Evolutionary conservation across 2,113 vertebrate genomes (phyloP).

Genomic region (Penelope pileata): DNA sequence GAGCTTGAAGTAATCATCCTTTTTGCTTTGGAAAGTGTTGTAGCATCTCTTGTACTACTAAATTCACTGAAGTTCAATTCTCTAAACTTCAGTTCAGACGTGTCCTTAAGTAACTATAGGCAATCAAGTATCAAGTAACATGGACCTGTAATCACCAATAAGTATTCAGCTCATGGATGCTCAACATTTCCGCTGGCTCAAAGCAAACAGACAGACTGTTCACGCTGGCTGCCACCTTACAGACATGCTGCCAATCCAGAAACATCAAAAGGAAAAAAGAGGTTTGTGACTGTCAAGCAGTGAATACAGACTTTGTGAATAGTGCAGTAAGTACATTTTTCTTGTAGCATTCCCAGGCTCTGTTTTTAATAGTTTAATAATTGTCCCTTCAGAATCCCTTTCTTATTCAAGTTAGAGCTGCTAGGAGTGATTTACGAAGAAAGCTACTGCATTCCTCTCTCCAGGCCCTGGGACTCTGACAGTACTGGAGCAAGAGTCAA

Average conservation of each 20-base stretch:
- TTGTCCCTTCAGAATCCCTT: background rate
- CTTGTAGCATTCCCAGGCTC: background rate
- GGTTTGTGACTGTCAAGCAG: background rate
- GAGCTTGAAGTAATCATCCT: background rate
- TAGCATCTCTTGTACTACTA: background rate
- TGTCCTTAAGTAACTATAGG: background rate
- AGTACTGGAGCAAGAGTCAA: background rate
- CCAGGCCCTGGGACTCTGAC: background rate
- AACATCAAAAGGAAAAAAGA: background rate
- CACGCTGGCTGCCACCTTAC: background rate
- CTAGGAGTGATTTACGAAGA: background rate
- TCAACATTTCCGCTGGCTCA: background rate
- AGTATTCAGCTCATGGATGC: background rate
- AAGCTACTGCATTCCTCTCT: background rate
- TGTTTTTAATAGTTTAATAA: background rate
- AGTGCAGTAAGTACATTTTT: background rate
- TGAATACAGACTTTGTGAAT: background rate
- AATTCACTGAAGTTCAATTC: background rate
- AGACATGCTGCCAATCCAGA: background rate
- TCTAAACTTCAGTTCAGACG: background rate
- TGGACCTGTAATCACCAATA: background rate
- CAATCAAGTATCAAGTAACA: background rate
- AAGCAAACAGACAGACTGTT: background rate
- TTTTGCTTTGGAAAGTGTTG: background rate
- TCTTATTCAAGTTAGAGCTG: background rate